Base-by-base conservation (phyloP, 1,140 invertebrate species). In the Drosophila kepulauana region DNA sequence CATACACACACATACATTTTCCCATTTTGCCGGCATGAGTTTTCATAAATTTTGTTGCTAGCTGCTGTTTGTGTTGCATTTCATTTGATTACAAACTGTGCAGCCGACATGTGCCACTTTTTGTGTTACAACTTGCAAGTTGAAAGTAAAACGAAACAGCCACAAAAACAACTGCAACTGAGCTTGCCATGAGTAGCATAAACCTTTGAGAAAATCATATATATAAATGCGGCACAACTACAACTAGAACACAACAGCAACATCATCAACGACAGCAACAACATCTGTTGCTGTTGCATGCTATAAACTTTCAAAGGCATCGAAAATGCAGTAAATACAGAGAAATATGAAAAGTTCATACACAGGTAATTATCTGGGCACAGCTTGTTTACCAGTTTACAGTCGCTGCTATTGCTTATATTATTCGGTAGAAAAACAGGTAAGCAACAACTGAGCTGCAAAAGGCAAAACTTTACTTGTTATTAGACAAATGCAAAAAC, bases 101-200 rank as follows among this genome's bases (percentile, higher is more conserved):
- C 79, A 66, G 79, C 65, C 76, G 82, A 79, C 82, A 82, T 87
- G 84, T 88, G 84, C 84, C 80, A 88, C 85, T 81, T 89, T 88
- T 79, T 78, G 77, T 80, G 77, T 80, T 52, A 56, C 66, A 38
- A 76, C 72, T 58, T 64, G 65, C 66, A 38, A 76, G 76, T 58
- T 64, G 81, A 84, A 82, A 82, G 81, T 84, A 84, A 82, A 82
- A 82, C 61, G 57, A 64, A 54, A 63, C 57, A 79, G 59, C 68
- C 75, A 79, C 65, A 80, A 78, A 81, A 72, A 65, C 65, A 82
- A 66, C 64, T 51, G 59, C 5, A 72, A 67, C 76, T 73, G 82
- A 81, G 79, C 82, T 79, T 45, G 72, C 41, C 75, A 78, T 75
- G 73, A 87, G 76, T 71, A 88, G 72, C 84, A 82, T 84, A 88